Conservation (phyloP, 2,888 invertebrate species). For the Seira musarum region DNA sequence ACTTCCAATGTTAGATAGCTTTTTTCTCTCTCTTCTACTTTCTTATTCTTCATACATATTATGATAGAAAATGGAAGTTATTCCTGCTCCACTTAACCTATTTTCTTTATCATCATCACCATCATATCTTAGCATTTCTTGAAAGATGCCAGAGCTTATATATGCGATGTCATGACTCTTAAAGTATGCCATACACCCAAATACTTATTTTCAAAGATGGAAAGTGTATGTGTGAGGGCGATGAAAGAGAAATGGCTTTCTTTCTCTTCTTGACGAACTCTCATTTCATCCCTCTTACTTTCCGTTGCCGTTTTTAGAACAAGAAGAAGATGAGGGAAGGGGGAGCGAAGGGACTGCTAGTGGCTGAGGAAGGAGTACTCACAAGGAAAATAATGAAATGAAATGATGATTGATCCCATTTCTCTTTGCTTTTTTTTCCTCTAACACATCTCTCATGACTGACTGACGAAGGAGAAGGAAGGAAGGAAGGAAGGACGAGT, state of each 20-base stretch:
- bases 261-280: constrained; percentile 14
- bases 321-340: no score
- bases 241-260: constrained; percentile 12
- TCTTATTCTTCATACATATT: background rate
- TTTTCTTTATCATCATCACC: background rate
- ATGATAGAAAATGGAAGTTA: background rate
- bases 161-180: background rate
- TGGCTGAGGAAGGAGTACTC: background rate
- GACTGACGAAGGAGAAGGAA: background rate
- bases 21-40: background rate
- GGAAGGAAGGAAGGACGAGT: no score
- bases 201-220: background rate
- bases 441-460: background rate
- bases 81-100: background rate
- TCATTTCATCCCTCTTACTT: constrained; percentile 17
- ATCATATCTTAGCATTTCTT: background rate
- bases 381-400: constrained; percentile 19
- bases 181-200: background rate
- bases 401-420: constrained; percentile 33
- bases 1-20: background rate
- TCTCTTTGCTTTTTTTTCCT: background rate
- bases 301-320: background rate
- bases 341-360: background rate
- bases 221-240: background rate
- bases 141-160: no score